A percentile compares a stretch with the other conserved stretches of the same genome.
Conservation (phyloP, 2,797 vertebrate species). For the Buceros bicornis region DNA sequence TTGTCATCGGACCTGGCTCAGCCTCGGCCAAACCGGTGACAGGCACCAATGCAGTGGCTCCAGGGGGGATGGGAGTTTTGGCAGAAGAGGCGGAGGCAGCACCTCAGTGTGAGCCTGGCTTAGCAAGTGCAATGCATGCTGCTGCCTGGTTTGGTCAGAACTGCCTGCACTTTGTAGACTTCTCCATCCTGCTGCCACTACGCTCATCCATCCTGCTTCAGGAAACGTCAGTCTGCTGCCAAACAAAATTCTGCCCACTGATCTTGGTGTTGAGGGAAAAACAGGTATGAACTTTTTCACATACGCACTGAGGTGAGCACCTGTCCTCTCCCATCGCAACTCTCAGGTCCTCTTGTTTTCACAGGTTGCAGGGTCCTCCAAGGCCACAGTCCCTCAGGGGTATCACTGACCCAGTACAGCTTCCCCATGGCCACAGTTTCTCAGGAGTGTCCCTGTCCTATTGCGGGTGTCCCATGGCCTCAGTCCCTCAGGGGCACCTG, state of each 20-base stretch:
- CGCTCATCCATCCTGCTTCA: rapidly evolving
- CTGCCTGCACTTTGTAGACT: background rate
- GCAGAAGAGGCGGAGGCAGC: background rate
- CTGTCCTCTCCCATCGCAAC: rapidly evolving
- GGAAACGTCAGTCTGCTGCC: background rate
- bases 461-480: rapidly evolving
- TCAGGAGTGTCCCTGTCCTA: rapidly evolving
- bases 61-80: background rate
- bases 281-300: rapidly evolving
- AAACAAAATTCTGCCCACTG: background rate
- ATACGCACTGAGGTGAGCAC: rapidly evolving
- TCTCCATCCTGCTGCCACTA: background rate
- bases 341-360: background rate
- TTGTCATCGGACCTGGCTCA: too few relatives aligned
- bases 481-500: background rate
- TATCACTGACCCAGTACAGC: rapidly evolving
- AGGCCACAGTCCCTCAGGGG: too few relatives aligned
- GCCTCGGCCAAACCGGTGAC: too few relatives aligned
- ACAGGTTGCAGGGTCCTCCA: background rate
- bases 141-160: background rate
- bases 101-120: background rate
- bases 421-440: background rate
- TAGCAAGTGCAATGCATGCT: rapidly evolving
- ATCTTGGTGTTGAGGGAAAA: background rate
- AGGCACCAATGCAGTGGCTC: rapidly evolving